Base-by-base conservation (phyloP, 2,888 invertebrate species). In the Tetanocera ferruginea region DNA sequence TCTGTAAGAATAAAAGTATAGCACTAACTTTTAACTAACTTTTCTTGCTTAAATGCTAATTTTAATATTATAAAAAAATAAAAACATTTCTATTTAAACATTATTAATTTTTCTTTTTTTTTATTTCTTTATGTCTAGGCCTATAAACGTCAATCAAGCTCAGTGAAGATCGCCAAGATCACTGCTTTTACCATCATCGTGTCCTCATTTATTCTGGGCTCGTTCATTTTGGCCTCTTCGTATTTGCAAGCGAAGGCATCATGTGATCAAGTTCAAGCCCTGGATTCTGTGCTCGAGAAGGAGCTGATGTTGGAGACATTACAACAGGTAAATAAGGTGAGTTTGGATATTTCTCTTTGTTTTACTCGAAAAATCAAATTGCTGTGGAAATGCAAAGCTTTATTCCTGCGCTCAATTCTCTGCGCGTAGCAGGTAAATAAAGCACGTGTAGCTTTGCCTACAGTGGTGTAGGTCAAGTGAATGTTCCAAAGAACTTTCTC, bases 151-250 rank as follows among this genome's bases (percentile, higher is more conserved):
- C 91, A 92, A 83, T 94, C 95, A 79, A 93, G 94, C 66, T 93
- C 96, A 72, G 95, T 97, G 80, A 96, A 96, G 91, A 95, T 97
- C 81, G 95, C 97, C 37, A 93, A 94, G 90, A 96, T 97, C 86
- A 94, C 95, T 23, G 96, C 96, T 66, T 91, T 94, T 82, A 96
- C 97, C 80, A 92, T 97, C 83, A 94, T 97, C 83, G 93, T 94
- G 0, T 94, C 96, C 78, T 94, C 95, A 51, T 92, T 96, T 84
- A 93, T 97, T 82, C 90, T 96, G 85, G 96, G 96, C 81, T 91
- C 94, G 80, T 96, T 96, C 89, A 94, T 96, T 86, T 91, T 97
- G 86, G 95, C 96, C 73, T 94, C 95, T 28, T 94, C 96, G 84
- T 97, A 95, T 92, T 93, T 97, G 76, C 93, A 95, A 81, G 95